phyloP scores from a whole-genome alignment of 2,888 invertebrate genomes.

The Esperia sulphurella region DNA sequence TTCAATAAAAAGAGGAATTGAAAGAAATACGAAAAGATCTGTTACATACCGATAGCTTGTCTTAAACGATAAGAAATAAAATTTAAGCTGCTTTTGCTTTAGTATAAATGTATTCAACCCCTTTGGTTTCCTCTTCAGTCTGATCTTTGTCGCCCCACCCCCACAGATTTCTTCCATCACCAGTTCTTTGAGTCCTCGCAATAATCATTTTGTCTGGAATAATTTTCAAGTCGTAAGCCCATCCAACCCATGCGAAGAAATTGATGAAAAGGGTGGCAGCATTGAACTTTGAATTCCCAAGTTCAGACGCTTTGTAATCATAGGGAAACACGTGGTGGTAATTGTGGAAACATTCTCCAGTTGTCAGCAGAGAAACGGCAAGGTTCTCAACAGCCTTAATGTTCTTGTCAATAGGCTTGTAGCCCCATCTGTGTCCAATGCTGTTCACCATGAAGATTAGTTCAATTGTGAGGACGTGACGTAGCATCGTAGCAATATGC shows the following conservation, averaged over 20 bases:
- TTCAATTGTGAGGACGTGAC: slow-evolving; percentile 78
- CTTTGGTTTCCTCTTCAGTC: slow-evolving; percentile 9
- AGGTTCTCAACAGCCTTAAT: slow-evolving; percentile 32
- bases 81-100: neutral
- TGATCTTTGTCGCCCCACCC: slow-evolving; percentile 14
- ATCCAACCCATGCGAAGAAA: slow-evolving; percentile 41
- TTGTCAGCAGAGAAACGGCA: slow-evolving; percentile 25
- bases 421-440: slow-evolving; percentile 77
- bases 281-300: slow-evolving; percentile 30
- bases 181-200: slow-evolving; percentile 25
- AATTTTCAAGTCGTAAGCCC: slow-evolving; percentile 48
- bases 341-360: slow-evolving; percentile 51
- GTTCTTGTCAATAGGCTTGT: slow-evolving; percentile 59
- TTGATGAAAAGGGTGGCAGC: slow-evolving; percentile 43
- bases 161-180: slow-evolving; percentile 35
- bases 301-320: slow-evolving; percentile 42
- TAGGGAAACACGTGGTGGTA: slow-evolving; percentile 49
- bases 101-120: slow-evolving; percentile 7
- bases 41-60: too few relatives aligned
- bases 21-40: too few relatives aligned
- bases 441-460: slow-evolving; percentile 80
- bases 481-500: slow-evolving; percentile 50
- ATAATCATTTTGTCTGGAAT: slow-evolving; percentile 25
- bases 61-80: too few relatives aligned
- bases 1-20: too few relatives aligned